A percentile compares a stretch with the other conserved stretches of the same genome.
These are phyloP conservation scores for Neomorphus geoffroyi DNA, from an alignment of 2,797 vertebrate species.

Conservation along the genomic window DNA sequence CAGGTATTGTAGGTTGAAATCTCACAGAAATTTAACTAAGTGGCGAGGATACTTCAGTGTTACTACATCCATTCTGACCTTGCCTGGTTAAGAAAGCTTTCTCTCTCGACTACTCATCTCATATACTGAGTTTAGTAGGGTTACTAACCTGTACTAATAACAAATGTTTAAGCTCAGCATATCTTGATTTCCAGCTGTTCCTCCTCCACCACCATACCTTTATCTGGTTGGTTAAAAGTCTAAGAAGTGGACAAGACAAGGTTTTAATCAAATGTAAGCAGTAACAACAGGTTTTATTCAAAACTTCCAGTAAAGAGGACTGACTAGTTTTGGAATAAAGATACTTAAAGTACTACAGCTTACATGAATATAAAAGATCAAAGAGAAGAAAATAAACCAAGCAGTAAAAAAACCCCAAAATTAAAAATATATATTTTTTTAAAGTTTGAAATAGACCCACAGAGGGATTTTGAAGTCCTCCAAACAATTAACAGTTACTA, in stretches of 20 bases:
- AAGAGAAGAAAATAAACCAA: conserved; percentile 79
- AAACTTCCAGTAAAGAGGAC: conserved; percentile 95
- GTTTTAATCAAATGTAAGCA: conserved; percentile 81
- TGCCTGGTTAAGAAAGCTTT: not conserved
- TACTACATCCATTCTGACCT: not conserved
- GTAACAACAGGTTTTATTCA: conserved; percentile 92
- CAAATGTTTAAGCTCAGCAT: not conserved
- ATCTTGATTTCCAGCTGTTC: not conserved
- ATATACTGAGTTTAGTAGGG: not conserved
- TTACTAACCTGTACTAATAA: conserved; percentile 17
- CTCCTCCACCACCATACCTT: not conserved
- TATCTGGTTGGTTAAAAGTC: conserved; percentile 2
- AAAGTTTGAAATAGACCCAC: conserved; percentile 79
- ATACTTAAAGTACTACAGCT: conserved; percentile 87
- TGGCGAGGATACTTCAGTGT: not conserved
- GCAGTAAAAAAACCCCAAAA: conserved; percentile 73
- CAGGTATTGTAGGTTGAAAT: not conserved
- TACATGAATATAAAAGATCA: conserved; percentile 88
- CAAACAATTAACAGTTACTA: conserved; percentile 79
- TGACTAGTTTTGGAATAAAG: conserved; percentile 95
- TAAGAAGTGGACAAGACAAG: conserved; percentile 68
- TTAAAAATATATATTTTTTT: conserved; percentile 9
- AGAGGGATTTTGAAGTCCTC: conserved; percentile 66
- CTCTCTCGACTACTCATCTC: not conserved
- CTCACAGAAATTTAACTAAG: not conserved